Evolutionary conservation across 2,797 vertebrate genomes (phyloP), one percentile per base, ranked within the genome.

Genomic region (Arnoldichthys spilopterus): DNA sequence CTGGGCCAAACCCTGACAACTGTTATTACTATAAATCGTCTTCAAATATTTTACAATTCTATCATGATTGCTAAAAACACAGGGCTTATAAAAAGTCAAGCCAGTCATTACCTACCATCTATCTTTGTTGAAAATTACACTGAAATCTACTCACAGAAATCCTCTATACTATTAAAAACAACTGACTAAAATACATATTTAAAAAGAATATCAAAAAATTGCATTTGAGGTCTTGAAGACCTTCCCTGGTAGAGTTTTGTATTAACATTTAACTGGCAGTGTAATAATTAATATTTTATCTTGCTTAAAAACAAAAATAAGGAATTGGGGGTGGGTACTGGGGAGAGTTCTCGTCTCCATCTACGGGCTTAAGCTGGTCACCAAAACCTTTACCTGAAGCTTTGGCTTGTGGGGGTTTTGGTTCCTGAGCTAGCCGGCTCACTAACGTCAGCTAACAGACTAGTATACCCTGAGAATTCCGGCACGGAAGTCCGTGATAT

Each of bases 401-500:
- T 99, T 95, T 99, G 98, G 96, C 97, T 98, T 93, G 96, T 98
- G 83, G 95, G 95, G 91, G 97, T 98, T 96, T 99, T 99, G 90
- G 96, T 97, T 97, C 96, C 94, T 92, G 97, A 96, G 95, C 96
- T 98, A 94, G 95, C 96, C 95, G 98, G 96, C 96, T 98, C 97
- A 85, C 92, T 95, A 86, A 98, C 97, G 89, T 99, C 98, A 94
- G 97, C 97, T 96, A 99, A 96, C 96, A 99, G 96, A 94, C 96
- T 97, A 94, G 96, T 95, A 96, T 97, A 99, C 96, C 98, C 98
- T 99, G 98, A 99, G 97, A 98, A 99, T 97, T 99, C 98, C 93
- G 97, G 96, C 92, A 97, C 95, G 84, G 97, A 95, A 96, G 97
- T 99, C 95, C 96, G 95, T 54, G 82, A 70, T 95, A 97, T 95